Evolutionary conservation across 1,140 invertebrate genomes (phyloP), one percentile per base, ranked within the genome.

Genomic region (Drosophila sproati): DNA sequence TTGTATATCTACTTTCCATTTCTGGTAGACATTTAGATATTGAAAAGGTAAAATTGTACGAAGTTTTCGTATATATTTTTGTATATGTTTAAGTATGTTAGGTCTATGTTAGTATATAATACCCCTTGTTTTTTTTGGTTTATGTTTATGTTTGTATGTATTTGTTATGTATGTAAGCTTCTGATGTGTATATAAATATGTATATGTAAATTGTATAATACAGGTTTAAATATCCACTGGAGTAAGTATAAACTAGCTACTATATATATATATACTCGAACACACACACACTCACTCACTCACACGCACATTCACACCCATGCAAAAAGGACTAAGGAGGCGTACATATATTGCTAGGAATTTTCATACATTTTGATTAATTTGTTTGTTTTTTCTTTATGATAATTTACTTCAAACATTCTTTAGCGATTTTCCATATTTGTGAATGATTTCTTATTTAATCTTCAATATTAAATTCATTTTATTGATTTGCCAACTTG

Each of bases 31-130:
- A 89, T 81, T 89, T 88, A 89, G 85, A 89, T 69, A 76, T 81
- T 89, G 85, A 90, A 89, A 89, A 89, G 81, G 86, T 90, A 89
- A 89, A 89, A 80, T 90, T 89, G 85, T 89, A 89, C 85, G 83
- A 83, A 78, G 43, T 80, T 80, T 62, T 82, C 72, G 71, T 70
- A 60, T 80, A 62, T 78, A 55, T 73, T 47, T 67, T 55, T 79
- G 54, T 59, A 77, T 66, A 31, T 43, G n/a, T 43, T n/a, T 43
- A 43, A n/a, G 4, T 43, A 43, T 43, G n/a, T 43, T 56, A 60
- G 54, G 54, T 73, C 62, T 77, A 31, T 45, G 47, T 64, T 57
- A 50, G 73, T 60, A 72, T 72, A 76, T 73, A n/a, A 72, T 78
- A 71, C 67, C 50, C 48, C 64, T 73, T 55, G 64, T 50, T 54